phyloP scores from a whole-genome alignment of 2,888 invertebrate species.

The Plebejus argus region DNA sequence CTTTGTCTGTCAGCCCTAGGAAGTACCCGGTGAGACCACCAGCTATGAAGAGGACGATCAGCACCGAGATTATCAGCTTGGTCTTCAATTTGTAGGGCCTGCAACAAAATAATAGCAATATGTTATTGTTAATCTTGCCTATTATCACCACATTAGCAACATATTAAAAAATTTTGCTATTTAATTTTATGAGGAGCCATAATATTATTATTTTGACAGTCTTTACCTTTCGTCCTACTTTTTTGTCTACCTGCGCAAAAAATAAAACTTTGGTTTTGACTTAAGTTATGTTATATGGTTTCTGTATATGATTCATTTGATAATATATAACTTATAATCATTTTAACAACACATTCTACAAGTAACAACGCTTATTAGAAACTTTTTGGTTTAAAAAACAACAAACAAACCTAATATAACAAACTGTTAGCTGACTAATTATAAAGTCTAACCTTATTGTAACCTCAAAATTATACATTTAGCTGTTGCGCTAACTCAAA shows the following conservation, averaged over 20 bases:
- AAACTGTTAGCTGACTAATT: background rate
- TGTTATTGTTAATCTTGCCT: background rate
- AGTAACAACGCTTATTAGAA: too few species aligned
- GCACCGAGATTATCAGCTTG: slow-evolving; percentile 55
- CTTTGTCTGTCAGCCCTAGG: slow-evolving; percentile 57
- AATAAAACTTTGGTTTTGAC: too few species aligned
- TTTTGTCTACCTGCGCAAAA: too few species aligned
- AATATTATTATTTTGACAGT: background rate
- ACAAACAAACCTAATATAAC: background rate
- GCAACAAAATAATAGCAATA: slow-evolving; percentile 37
- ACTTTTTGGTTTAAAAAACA: too few species aligned
- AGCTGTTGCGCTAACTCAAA: background rate
- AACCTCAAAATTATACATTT: background rate
- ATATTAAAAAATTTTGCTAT: background rate
- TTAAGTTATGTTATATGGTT: too few species aligned
- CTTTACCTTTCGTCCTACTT: too few species aligned
- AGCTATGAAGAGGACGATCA: slow-evolving; percentile 57
- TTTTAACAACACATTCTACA: too few species aligned
- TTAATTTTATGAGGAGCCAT: background rate
- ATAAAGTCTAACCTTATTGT: background rate
- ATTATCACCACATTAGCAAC: background rate
- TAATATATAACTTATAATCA: too few species aligned
- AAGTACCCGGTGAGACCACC: slow-evolving; percentile 63
- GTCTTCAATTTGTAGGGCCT: slow-evolving; percentile 62
- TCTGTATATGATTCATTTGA: too few species aligned